Percentiles rank a stretch among this genome's conserved stretches.
phyloP scores from a whole-genome alignment of 2,888 invertebrate genomes.

The Stenichneumon culpator region DNA sequence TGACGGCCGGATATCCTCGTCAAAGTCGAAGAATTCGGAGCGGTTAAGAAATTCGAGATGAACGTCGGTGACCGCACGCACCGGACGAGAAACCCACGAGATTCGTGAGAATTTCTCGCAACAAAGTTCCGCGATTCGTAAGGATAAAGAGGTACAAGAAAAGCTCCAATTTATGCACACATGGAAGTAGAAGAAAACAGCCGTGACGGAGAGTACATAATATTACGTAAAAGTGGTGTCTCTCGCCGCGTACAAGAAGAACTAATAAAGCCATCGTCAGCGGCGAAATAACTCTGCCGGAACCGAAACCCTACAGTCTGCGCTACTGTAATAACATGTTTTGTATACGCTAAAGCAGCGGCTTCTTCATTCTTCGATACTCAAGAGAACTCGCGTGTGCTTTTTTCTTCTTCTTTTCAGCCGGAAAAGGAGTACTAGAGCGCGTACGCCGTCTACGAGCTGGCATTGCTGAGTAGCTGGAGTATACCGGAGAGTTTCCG shows the following conservation, averaged over 20 bases:
- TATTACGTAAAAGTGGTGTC: conserved; percentile 14
- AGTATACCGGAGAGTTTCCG: conserved; percentile 61
- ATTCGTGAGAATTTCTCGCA: conserved; percentile 36
- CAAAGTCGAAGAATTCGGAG: conserved; percentile 10
- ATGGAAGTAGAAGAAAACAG: background rate
- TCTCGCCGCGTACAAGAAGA: conserved; percentile 29
- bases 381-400: conserved; percentile 22
- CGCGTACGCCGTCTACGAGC: conserved; percentile 15
- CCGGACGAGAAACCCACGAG: conserved; percentile 21
- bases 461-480: background rate
- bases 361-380: conserved; percentile 42
- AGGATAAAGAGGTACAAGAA: background rate
- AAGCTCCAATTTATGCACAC: background rate
- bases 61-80: conserved; percentile 26
- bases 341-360: conserved; percentile 13
- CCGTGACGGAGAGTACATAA: conserved; percentile 4
- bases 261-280: conserved; percentile 57
- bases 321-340: background rate
- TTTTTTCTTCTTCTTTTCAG: conserved; percentile 1
- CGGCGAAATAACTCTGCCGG: conserved; percentile 23
- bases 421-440: conserved; percentile 4
- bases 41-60: conserved; percentile 33
- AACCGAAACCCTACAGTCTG: conserved; percentile 2
- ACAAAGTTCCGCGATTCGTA: background rate
- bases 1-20: conserved; percentile 33